Base-by-base conservation (phyloP, 2,888 invertebrate species). In the Lasiommata megera region DNA sequence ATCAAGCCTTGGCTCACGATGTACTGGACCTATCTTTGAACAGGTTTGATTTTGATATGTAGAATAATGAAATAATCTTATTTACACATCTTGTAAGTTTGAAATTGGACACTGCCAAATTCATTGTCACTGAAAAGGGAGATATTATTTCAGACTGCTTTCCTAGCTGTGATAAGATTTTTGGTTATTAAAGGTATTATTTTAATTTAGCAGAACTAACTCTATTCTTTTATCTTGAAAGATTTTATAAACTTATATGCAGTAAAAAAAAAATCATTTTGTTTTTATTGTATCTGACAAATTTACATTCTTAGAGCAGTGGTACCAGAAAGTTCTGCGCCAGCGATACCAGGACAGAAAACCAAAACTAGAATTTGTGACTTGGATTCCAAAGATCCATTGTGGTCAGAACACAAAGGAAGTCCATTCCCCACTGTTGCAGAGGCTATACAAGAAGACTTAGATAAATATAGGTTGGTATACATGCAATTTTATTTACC, bases 1-100 rank as follows among this genome's bases (percentile, higher is more conserved):
- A 99, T 83, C 99, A 99, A 85, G 99, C 99, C 0, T 87, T 99
- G 54, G 95, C 97, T 18, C 99, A 99, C 83, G 99, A 99, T 92
- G 96, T 99, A 3, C 84, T 99, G 56, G 97, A 98, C 74, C 92
- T 99, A 67, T 94, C 97, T 7, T 88, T 99, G 56, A 99, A 99
- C 85, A 93, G 97, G 91, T 91, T 64, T 63, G 28, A 65, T 36
- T 44, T 56, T 59, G 34, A 9, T n/a, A 16, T 17, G 12, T 9
- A 11, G 34, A 34, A 34, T 11, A 3, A 9, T 3, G 9, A 11
- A 11, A 1, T 34, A 23, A 2, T 23, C 5, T 23, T 23, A 23
- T 23, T 23, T 23, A 23, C 23, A 23, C 2, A 23, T 3, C 23
- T 5, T 23, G n/a, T n/a, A n/a, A n/a, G n/a, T n/a, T n/a, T n/a